Base-by-base conservation (phyloP, 1,140 invertebrate species). In the Antheraea pernyi region DNA sequence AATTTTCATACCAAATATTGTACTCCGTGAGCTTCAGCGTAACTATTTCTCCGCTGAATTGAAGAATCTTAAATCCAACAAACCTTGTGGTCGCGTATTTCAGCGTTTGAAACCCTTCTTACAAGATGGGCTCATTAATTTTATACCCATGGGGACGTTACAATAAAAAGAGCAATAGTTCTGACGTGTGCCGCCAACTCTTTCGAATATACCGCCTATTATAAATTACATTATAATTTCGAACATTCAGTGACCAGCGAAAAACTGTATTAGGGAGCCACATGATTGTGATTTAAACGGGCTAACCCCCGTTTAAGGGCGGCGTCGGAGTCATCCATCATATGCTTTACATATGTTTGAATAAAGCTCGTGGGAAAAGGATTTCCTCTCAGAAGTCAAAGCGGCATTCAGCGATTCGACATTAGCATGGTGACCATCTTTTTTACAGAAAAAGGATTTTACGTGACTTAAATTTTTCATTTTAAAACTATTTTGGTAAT, bases 311-410 rank as follows among this genome's bases (percentile, higher is more conserved):
- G 82, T 69, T 69, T 76, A 73, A 78, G 82, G 84, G 85, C 80
- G 82, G 83, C 80, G 78, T 77, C 73, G 74, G 84, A 75, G 82
- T 85, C 88, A 89, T 91, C 90, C 89, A 92, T 92, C 90, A 92
- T 91, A 91, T 85, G 90, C 90, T 92, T 92, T 92, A 92, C 90
- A 92, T 92, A 92, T 92, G 91, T 92, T 92, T 91, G 87, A 89
- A 91, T 91, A 91, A 92, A 91, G 84, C 91, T 81, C 91, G 91
- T 92, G 91, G 91, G 91, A 92, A 92, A 91, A 89, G 87, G 89
- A 91, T 92, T 92, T 91, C 88, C 86, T 90, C 89, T 90, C 84
- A 86, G 83, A 89, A 91, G 89, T 90, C 85, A 87, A 84, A 82
- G 83, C 82, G 77, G 74, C 74, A 78, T 81, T 85, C 75, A 79